Base-by-base conservation (phyloP, 2,113 vertebrate species). In the Sphaerodactylus townsendi region DNA sequence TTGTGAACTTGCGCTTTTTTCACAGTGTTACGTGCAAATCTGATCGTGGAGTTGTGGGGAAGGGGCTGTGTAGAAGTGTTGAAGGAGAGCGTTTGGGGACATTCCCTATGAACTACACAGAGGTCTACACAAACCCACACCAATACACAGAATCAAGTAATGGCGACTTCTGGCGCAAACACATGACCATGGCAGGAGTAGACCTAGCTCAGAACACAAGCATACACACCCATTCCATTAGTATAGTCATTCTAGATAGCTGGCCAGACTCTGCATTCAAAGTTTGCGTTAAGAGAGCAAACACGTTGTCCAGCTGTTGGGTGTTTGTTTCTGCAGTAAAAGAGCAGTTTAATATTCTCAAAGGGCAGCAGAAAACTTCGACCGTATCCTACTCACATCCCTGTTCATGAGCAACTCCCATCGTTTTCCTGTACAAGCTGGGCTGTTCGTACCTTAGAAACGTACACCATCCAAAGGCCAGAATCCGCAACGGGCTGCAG, bases 351-450 rank as follows among this genome's bases (percentile, higher is more conserved):
- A 21, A 14, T 87, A 1, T 83, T 76, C 30, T 44, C 70, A 73
- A 66, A 73, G 65, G 41, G 71, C 1, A 9, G 13, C n/a, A 50
- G 9, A 2, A 30, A 86, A 37, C 2, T 10, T 82, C 0, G 4
- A 23, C 2, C 69, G 19, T 82, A 69, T 81, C 88, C 86, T 56
- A 35, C 37, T 90, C 84, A 83, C 72, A 53, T 35, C 77, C 50
- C 65, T 82, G 75, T 86, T 91, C 69, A 76, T 25, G 70, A 37
- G 3, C 65, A 70, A 37, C 23, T 66, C 46, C 56, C 72, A 68
- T 6, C 62, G 82, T 90, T 90, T 93, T 83, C 9, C 33, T 89
- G 87, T 41, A 87, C 77, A 77, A 89, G 91, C 77, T 87, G 35
- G n/a, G 83, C 74, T 87, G 79, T 70, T 79, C 77, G 2, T 72